These are phyloP conservation scores for Hypsopygia costalis DNA, from an alignment of 2,888 invertebrate genomes.

Conservation along the genomic window DNA sequence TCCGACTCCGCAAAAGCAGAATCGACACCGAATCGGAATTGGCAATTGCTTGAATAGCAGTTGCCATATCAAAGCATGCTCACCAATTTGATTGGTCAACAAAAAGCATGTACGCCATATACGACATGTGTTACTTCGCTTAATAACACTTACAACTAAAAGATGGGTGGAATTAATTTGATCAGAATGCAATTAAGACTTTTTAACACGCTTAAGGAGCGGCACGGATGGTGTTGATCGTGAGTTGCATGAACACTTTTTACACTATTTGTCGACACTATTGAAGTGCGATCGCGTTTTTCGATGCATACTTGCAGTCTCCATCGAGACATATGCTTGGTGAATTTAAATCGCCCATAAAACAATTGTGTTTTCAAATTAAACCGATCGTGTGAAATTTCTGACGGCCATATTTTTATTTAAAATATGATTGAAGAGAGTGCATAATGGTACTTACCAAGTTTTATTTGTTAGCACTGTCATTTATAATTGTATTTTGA, in stretches of 20 bases:
- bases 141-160: slow-evolving; percentile 14
- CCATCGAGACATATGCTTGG: slow-evolving; percentile 6
- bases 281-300: slow-evolving; percentile 9
- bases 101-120: not conserved
- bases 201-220: slow-evolving; percentile 36
- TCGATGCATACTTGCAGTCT: slow-evolving; percentile 9
- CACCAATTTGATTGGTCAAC: not conserved
- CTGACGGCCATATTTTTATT: slow-evolving; percentile 8
- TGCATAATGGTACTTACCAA: too few species aligned
- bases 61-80: not conserved
- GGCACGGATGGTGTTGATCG: slow-evolving; percentile 44
- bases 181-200: slow-evolving; percentile 44
- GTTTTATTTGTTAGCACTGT: too few species aligned
- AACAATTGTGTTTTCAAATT: slow-evolving; percentile 9
- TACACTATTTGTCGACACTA: slow-evolving; percentile 9
- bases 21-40: too few species aligned
- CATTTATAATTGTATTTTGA: too few species aligned
- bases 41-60: not conserved
- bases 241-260: slow-evolving; percentile 7
- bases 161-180: slow-evolving; percentile 32
- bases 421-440: slow-evolving; percentile 3
- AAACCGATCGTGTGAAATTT: slow-evolving; percentile 11
- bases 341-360: slow-evolving; percentile 9
- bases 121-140: slow-evolving; percentile 3
- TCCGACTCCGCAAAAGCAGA: too few species aligned